Base-by-base conservation (phyloP, 2,888 invertebrate genomes). In the Trissoscelio sp. region DNA sequence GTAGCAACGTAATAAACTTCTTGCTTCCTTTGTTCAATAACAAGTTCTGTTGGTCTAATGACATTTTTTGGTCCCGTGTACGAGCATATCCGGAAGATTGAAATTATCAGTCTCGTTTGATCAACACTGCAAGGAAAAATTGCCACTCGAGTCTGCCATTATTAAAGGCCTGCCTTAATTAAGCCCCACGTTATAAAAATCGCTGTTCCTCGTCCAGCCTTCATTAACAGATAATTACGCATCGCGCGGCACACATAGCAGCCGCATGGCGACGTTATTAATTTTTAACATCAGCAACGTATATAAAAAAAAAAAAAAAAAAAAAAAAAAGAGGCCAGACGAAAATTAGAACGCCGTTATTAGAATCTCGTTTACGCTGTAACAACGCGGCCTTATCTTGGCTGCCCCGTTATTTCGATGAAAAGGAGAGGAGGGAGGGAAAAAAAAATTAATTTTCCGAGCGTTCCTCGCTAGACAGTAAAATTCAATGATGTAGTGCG, bases 401-500 rank as follows among this genome's bases (percentile, higher is more conserved):
- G 67, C 55, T 28, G 51, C 31, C 11, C 16, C 20, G 66, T 55
- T 60, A 48, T 72, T 57, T 9, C 46, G 60, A 57, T 66, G 57
- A 53, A 77, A 51, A 77, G 51, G 24, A 14, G 57, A 11, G 3
- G 12, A 42, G n/a, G 37, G 14, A n/a, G 5, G 34, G 11, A 39
- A n/a, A 37, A 46, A 75, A 73, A 83, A 84, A 83, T 79, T 83
- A 80, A 82, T 85, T 77, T 83, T 78, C 67, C 60, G 77, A 64
- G 39, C 78, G 62, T 78, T 83, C 81, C 81, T 60, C 44, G 62
- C 74, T 46, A 79, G 83, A 83, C 78, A 83, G 79, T 85, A 86
- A 86, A 85, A 83, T 83, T 80, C 85, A 82, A 83, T 85, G 85
- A 84, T 82, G 81, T 72, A 80, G 81, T 81, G 83, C 82, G 81